Base-by-base conservation (phyloP, 2,888 invertebrate genomes). In the Drosophila acutilabella region DNA sequence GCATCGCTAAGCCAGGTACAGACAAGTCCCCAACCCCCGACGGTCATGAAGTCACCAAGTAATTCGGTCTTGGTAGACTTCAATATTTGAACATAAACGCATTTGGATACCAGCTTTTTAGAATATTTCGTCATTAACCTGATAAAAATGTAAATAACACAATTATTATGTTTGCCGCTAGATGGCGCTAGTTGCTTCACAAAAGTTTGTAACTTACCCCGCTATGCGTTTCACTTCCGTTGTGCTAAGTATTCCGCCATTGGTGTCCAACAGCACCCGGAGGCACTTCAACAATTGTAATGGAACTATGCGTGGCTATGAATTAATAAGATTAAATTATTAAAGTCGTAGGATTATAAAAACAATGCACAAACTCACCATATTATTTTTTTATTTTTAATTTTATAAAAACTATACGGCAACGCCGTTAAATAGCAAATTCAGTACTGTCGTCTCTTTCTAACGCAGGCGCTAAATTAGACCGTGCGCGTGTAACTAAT, bases 41-140 rank as follows among this genome's bases (percentile, higher is more conserved):
- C 95, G 65, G 95, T 95, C 96, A 98, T 96, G 92, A 98, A 98
- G 94, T 96, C 95, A 70, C 96, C 96, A 58, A 98, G 93, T 70
- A 98, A 93, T 74, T 96, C 96, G 6, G 95, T 95, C 90, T 96
- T 95, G 11, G 98, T 98, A 72, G 96, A 96, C 92, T 97, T 97
- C 66, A 98, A 93, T 89, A 98, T 98, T 92, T 98, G 96, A 85
- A 98, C 95, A 91, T 98, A 98, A 89, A 98, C 96, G 93, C 98
- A 98, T 93, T 98, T 98, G 83, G 97, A 98, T 59, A 98, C 98
- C 80, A 98, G 94, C 93, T 98, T 98, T 92, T 97, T 97, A 1
- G 98, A 98, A 93, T 97, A 98, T 92, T 98, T 98, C 50, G 96
- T 96, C 98, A 98, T 98, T 90, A 98, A 95, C 92, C 98, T 98